A percentile compares a stretch with the other conserved stretches of the same genome.
Conservation (phyloP, 2,888 invertebrate species). For the Rhingia campestris region DNA sequence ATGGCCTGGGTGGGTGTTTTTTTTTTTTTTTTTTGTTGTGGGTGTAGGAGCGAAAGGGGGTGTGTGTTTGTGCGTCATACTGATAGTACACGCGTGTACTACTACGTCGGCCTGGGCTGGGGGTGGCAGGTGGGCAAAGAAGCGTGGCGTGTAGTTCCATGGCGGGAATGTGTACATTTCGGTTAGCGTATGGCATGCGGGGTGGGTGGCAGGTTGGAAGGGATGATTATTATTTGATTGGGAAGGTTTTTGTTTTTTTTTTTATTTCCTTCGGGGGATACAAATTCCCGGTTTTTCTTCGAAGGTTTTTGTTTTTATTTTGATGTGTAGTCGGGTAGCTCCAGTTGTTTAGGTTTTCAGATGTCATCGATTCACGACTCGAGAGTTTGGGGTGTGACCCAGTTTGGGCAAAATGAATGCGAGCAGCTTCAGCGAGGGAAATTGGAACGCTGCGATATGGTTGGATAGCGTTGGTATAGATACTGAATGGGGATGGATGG, state of each 20-base stretch:
- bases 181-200: conserved; percentile 2
- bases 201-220: conserved; percentile 2
- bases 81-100: conserved; percentile 68
- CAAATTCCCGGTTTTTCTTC: neutral
- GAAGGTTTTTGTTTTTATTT: conserved; percentile 2
- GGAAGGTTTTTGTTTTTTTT: conserved; percentile 17
- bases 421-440: neutral
- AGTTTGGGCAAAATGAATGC: conserved; percentile 57
- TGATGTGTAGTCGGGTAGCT: conserved; percentile 4
- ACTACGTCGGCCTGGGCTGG: conserved; percentile 18
- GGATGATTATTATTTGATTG: conserved; percentile 31
- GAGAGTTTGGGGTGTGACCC: conserved; percentile 60
- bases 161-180: conserved; percentile 61
- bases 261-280: conserved; percentile 28
- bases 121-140: neutral
- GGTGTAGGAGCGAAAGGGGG: conserved; percentile 34
- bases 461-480: neutral
- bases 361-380: conserved; percentile 66
- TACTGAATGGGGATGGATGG: neutral
- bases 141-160: conserved; percentile 48
- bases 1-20: conserved; percentile 20
- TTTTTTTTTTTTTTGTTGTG: conserved; percentile 7
- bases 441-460: neutral
- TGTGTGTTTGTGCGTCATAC: conserved; percentile 63
- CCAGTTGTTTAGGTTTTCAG: conserved; percentile 53